A percentile compares a stretch with the other conserved stretches of the same genome.
Evolutionary conservation across 1,140 invertebrate genomes (phyloP).

Genomic region (Oryctes rhinoceros): DNA sequence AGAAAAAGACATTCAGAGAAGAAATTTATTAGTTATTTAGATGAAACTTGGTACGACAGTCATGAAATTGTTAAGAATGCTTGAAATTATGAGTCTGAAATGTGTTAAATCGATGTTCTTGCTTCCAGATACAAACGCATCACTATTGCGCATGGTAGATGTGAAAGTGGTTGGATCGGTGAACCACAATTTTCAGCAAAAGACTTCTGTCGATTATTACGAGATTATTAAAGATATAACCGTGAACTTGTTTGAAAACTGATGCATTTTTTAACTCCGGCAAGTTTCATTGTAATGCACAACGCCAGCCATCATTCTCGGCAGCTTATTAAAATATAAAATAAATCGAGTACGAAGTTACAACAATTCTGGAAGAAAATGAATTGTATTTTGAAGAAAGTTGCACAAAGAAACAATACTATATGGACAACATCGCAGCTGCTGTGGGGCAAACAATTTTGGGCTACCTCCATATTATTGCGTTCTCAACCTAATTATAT

Average conservation of each 20-base stretch:
- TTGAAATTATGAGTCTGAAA: not conserved
- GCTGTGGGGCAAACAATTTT: too few relatives aligned
- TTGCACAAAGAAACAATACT: too few relatives aligned
- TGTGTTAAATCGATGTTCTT: not conserved
- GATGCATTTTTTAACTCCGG: not conserved
- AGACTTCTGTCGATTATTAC: not conserved
- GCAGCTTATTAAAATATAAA: not conserved
- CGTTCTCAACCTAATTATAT: too few relatives aligned
- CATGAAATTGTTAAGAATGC: not conserved
- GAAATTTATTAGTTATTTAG: not conserved
- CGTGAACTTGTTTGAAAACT: not conserved
- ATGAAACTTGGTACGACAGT: too few relatives aligned
- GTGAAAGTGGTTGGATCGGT: not conserved
- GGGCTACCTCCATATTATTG: too few relatives aligned
- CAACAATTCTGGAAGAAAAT: too few relatives aligned
- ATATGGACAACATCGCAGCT: too few relatives aligned
- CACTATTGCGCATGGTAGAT: not conserved
- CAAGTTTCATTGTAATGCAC: not conserved
- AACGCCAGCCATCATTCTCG: not conserved
- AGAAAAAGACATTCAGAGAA: not conserved
- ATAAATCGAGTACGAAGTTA: too few relatives aligned
- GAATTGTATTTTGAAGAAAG: too few relatives aligned
- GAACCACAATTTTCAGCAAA: not conserved
- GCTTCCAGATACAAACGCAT: not conserved
- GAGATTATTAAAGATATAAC: too few relatives aligned